A percentile compares a stretch with the other conserved stretches of the same genome.
phyloP scores from a whole-genome alignment of 2,797 vertebrate species.

The Argyrosomus regius region DNA sequence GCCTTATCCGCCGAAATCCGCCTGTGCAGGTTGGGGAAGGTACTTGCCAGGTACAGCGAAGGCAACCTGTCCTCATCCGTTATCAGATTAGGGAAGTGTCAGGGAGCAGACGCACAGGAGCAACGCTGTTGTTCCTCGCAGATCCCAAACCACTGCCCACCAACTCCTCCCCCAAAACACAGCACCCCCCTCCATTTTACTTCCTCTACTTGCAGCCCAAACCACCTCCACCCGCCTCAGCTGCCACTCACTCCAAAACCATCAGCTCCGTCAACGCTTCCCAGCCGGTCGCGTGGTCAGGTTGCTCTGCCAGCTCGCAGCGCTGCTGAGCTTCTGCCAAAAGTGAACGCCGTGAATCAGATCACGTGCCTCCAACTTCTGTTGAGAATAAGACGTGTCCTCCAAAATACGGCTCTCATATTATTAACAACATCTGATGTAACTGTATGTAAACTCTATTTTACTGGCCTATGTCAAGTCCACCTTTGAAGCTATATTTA shows the following conservation, averaged over 20 bases:
- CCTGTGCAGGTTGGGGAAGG: constrained; percentile 86
- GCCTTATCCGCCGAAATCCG: constrained; percentile 99
- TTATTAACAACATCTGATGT: constrained; percentile 13
- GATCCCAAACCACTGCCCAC: constrained; percentile 65
- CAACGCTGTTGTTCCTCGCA: constrained; percentile 85
- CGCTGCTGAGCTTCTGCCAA: constrained; percentile 68
- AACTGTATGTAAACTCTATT: not conserved
- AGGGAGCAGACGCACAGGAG: constrained; percentile 90
- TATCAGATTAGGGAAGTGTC: constrained; percentile 99
- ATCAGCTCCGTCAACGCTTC: constrained; percentile 59
- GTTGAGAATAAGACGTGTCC: constrained; percentile 27
- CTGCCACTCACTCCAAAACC: constrained; percentile 76
- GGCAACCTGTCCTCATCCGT: constrained; percentile 97
- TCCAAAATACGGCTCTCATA: constrained; percentile 19
- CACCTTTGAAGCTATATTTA: too few relatives aligned
- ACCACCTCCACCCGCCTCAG: constrained; percentile 31
- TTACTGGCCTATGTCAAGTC: not conserved
- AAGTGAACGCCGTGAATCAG: constrained; percentile 43
- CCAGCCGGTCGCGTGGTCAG: constrained; percentile 60
- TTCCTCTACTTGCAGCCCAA: constrained; percentile 44
- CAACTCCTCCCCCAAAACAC: constrained; percentile 39
- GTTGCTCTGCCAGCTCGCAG: constrained; percentile 63
- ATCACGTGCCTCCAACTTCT: constrained; percentile 62
- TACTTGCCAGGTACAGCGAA: constrained; percentile 90
- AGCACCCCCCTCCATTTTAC: constrained; percentile 9